Base-by-base conservation (phyloP, 2,113 vertebrate species). In the Vicugna pacos region DNA sequence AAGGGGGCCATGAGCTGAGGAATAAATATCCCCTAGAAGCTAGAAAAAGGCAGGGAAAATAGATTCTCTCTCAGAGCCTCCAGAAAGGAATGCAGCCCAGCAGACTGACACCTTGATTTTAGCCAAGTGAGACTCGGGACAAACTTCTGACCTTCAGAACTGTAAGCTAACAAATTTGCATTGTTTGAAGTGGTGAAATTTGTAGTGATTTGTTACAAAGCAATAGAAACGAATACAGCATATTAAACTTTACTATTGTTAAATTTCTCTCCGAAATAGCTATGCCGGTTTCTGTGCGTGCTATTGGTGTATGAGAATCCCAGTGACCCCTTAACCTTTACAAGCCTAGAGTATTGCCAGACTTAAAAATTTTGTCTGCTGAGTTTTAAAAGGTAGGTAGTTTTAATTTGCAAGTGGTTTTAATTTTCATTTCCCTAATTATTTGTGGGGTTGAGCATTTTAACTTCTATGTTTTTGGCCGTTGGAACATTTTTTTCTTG, bases 241-340 rank as follows among this genome's bases (percentile, higher is more conserved):
- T 65, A 70, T 90, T 89, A 52, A 82, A 93, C 24, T 94, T 91
- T 69, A 58, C 24, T 81, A 30, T 56, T 46, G 70, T 6, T 79
- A 42, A 75, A 89, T 83, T 90, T 94, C 35, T n/a, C 72, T 95
- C 64, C 32, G 52, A 93, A 83, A 30, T 58, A 22, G 12, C 38
- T 48, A 16, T 62, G 70, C 8, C 30, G n/a, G 86, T 14, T 69
- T 79, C 60, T 87, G 26, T 46, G 26, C 15, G 91, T 6, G 54
- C 46, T 75, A 28, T 80, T 6, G 28, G 11, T 62, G 19, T 26
- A 42, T 75, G 70, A 85, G 42, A 94, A 79, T 62, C 56, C 19
- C 24, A 93, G n/a, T 56, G 48, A 89, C 9, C 32, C 9, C 26
- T 76, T 76, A 82, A 38, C 17, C 38, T 79, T 85, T 42, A 20